Percentiles rank a stretch among this genome's conserved stretches.
Conservation (phyloP, 2,888 invertebrate genomes). For the Callimorpha dominula region DNA sequence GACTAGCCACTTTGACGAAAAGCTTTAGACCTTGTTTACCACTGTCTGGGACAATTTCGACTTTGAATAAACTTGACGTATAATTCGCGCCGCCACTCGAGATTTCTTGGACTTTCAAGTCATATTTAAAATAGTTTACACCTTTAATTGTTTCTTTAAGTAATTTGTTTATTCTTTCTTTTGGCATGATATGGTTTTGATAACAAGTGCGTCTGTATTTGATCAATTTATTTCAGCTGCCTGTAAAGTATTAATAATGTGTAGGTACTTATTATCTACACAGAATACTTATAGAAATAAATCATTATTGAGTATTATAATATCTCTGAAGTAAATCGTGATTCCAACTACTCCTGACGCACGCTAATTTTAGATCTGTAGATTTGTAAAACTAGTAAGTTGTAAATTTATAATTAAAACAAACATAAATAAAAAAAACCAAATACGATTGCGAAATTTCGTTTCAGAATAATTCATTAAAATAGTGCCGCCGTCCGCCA, state of each 20-base stretch:
- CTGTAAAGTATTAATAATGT: neutral
- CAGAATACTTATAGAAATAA: too few relatives aligned
- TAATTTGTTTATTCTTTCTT: neutral
- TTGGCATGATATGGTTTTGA: neutral
- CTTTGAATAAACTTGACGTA: conserved; percentile 10
- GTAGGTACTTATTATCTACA: too few relatives aligned
- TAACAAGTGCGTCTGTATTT: neutral
- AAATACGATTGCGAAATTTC: too few relatives aligned
- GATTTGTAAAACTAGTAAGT: too few relatives aligned
- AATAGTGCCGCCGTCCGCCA: too few relatives aligned
- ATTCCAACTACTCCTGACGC: too few relatives aligned
- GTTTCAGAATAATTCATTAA: too few relatives aligned
- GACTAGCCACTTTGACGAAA: conserved; percentile 26
- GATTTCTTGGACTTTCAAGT: conserved; percentile 11
- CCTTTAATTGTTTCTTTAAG: neutral
- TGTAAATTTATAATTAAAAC: too few relatives aligned
- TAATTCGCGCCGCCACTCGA: conserved; percentile 24
- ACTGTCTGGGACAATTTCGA: conserved; percentile 6
- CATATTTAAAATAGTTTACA: neutral
- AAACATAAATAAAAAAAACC: too few relatives aligned
- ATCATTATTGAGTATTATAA: too few relatives aligned
- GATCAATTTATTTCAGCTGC: neutral
- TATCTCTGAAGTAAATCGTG: too few relatives aligned
- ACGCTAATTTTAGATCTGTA: too few relatives aligned
- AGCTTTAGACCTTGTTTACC: conserved; percentile 1